Percentiles rank a stretch among this genome's conserved stretches.
phyloP scores from a whole-genome alignment of 2,888 invertebrate species.

The Chironomus tentans region DNA sequence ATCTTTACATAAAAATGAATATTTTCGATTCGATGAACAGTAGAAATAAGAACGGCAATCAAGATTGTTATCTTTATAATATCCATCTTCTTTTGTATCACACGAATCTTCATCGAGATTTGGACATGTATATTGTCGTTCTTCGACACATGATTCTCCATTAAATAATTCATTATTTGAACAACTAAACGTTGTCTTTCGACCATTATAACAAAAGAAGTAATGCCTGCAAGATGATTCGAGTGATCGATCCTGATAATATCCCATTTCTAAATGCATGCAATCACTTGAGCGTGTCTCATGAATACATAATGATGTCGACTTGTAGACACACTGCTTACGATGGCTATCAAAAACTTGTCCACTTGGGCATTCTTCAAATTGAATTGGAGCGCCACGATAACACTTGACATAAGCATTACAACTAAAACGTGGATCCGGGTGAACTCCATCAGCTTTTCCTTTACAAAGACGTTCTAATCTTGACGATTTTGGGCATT shows the following conservation, averaged over 20 bases:
- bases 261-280: conserved; percentile 32
- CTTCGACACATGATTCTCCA: conserved; percentile 48
- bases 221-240: conserved; percentile 46
- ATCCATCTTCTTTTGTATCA: conserved; percentile 46
- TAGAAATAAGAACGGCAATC: conserved; percentile 53
- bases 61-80: conserved; percentile 43
- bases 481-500: conserved; percentile 30
- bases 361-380: conserved; percentile 33
- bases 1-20: conserved; percentile 49
- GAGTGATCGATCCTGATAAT: conserved; percentile 43
- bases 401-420: conserved; percentile 37
- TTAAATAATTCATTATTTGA: conserved; percentile 46
- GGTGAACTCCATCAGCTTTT: conserved; percentile 45
- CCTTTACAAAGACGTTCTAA: conserved; percentile 41
- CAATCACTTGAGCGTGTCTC: conserved; percentile 32
- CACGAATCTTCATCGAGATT: conserved; percentile 46
- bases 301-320: conserved; percentile 31
- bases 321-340: conserved; percentile 30
- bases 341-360: conserved; percentile 35
- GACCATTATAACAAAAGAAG: conserved; percentile 49
- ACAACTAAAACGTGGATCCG: conserved; percentile 36
- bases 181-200: conserved; percentile 46
- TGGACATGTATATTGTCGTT: conserved; percentile 44
- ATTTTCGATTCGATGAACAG: conserved; percentile 48
- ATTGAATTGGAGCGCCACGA: conserved; percentile 32